phyloP scores from a whole-genome alignment of 23 tunicate genomes.

The Aplidium turbinatum region DNA sequence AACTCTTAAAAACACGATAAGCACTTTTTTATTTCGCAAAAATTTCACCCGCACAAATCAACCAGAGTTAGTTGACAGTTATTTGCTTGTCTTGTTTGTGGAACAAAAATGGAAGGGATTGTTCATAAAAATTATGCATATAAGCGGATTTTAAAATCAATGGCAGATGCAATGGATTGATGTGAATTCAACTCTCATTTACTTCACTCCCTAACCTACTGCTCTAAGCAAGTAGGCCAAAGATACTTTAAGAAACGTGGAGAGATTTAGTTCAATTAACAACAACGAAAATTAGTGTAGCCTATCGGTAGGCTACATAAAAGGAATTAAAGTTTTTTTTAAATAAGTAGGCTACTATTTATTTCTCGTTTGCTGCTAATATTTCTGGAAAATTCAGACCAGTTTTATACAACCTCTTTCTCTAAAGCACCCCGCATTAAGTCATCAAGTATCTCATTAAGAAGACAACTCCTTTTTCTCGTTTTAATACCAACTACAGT shows the following conservation, averaged over 20 bases:
- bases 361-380: too few relatives aligned
- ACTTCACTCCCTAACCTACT: neutral
- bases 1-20: neutral
- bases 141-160: neutral
- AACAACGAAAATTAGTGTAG: neutral
- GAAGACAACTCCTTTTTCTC: slow-evolving; percentile 7
- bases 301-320: too few relatives aligned
- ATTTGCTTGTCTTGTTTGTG: too few relatives aligned
- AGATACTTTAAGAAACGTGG: slow-evolving; percentile 10
- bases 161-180: neutral
- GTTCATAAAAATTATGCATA: too few relatives aligned
- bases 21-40: neutral
- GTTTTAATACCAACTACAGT: slow-evolving; percentile 19
- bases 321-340: too few relatives aligned
- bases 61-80: neutral
- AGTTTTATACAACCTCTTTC: neutral
- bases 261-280: slow-evolving; percentile 13
- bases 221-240: neutral
- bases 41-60: neutral
- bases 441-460: slow-evolving; percentile 41
- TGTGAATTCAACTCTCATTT: slow-evolving; percentile 3
- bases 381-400: neutral
- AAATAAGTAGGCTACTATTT: neutral
- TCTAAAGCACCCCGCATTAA: slow-evolving; percentile 35
- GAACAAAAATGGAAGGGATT: too few relatives aligned